Base-by-base conservation (phyloP, 2,888 invertebrate species). In the Ormia ochracea region DNA sequence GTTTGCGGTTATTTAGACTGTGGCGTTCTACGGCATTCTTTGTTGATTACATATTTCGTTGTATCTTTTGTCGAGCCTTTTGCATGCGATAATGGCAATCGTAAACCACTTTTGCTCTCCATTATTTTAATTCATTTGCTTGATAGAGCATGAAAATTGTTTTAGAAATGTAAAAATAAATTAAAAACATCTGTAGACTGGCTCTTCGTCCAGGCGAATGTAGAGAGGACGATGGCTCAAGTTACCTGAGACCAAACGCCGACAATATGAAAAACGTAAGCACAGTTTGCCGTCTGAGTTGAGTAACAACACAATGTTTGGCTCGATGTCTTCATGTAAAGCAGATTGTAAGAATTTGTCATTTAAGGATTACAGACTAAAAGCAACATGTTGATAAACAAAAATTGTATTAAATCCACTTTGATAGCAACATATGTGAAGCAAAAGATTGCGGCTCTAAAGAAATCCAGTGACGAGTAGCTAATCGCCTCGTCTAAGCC, bases 51-150 rank as follows among this genome's bases (percentile, higher is more conserved):
- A 28, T 28, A 50, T 12, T 48, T 14, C 33, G n/a, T 41, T 23
- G 45, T 54, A 33, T 52, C 33, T 38, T 68, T 75, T 80, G 33
- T 54, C 23, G 19, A 33, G 54, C 73, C n/a, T 72, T 68, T 80
- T 68, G 58, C 80, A 76, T 68, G 68, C 31, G 56, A 61, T 72
- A 80, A 63, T 80, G 76, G 76, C 80, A 80, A 61, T 61, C 72
- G 76, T 72, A 68, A 73, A 76, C 68, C 76, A 80, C 72, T 80
- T 76, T 80, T 80, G 80, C 63, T 80, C 76, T 76, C 72, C 48
- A 61, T 72, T 61, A 66, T 58, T 72, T 54, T 43, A 54, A 43
- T 73, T 31, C 31, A 61, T 52, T 59, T 48, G 52, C 54, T 66
- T 56, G 72, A 76, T 80, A 58, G 61, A 66, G 54, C 76, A 72